phyloP scores from a whole-genome alignment of 2,888 invertebrate genomes.

The Erebia epiphron region DNA sequence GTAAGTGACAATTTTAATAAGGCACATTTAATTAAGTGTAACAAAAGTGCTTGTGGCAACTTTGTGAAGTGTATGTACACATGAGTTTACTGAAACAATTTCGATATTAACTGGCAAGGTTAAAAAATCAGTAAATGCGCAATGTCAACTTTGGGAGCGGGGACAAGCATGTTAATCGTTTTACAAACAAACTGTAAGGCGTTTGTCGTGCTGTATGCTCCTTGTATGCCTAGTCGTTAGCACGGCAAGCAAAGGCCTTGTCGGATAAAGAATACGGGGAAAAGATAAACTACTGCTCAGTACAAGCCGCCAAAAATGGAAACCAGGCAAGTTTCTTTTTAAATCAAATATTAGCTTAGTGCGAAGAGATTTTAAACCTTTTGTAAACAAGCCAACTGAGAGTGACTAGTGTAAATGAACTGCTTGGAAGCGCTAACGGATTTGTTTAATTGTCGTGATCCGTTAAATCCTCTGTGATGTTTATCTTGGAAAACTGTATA shows the following conservation, averaged over 20 bases:
- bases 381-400: constrained; percentile 25
- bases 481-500: constrained; percentile 27
- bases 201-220: constrained; percentile 57
- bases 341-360: constrained; percentile 13
- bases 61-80: constrained; percentile 24
- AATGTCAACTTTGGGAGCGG: constrained; percentile 75
- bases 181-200: constrained; percentile 71
- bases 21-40: neutral
- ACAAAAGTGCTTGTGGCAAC: constrained; percentile 2
- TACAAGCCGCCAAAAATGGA: constrained; percentile 62
- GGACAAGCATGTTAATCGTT: constrained; percentile 75
- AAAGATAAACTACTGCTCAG: constrained; percentile 50
- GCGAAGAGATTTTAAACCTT: constrained; percentile 11
- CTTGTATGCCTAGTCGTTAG: constrained; percentile 68
- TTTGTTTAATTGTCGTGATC: constrained; percentile 35
- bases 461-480: constrained; percentile 28
- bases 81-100: constrained; percentile 55
- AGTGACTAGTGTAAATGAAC: constrained; percentile 24
- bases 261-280: constrained; percentile 61
- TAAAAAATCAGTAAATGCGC: constrained; percentile 75
- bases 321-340: constrained; percentile 56
- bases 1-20: neutral
- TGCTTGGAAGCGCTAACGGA: constrained; percentile 25
- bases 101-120: constrained; percentile 61
- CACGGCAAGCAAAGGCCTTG: constrained; percentile 62